phyloP scores from a whole-genome alignment of 2,888 invertebrate species.

The Hofmannophila pseudospretella region DNA sequence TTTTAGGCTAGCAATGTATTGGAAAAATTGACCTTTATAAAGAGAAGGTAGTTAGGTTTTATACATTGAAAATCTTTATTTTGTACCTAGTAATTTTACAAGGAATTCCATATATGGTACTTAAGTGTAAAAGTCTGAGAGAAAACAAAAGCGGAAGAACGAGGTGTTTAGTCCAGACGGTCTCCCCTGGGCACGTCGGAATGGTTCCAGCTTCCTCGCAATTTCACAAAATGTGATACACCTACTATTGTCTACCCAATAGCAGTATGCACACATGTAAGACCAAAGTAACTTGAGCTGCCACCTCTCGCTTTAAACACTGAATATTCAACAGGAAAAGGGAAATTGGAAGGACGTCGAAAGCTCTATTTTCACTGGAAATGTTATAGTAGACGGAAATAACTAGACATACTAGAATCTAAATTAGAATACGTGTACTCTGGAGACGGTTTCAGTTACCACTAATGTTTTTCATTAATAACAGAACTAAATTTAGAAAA shows the following conservation, averaged over 20 bases:
- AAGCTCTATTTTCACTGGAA: constrained; percentile 43
- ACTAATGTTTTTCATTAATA: constrained; percentile 37
- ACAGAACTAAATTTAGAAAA: constrained; percentile 21
- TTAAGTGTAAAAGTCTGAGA: too few relatives aligned
- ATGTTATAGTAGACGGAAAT: constrained; percentile 54
- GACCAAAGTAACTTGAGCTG: constrained; percentile 43
- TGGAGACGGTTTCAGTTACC: constrained; percentile 51
- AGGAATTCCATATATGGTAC: too few relatives aligned
- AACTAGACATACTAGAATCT: constrained; percentile 62
- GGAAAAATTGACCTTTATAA: too few relatives aligned
- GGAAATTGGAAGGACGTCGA: constrained; percentile 26
- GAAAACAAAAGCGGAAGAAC: constrained; percentile 43
- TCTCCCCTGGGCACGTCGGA: constrained; percentile 57
- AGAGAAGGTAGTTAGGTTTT: too few relatives aligned
- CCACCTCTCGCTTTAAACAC: constrained; percentile 21
- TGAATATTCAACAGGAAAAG: constrained; percentile 19
- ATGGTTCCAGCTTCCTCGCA: constrained; percentile 54
- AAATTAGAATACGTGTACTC: constrained; percentile 63
- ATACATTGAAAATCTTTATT: too few relatives aligned
- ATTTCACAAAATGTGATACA: constrained; percentile 65
- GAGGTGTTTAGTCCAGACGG: constrained; percentile 67
- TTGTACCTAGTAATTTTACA: too few relatives aligned
- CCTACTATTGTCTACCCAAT: constrained; percentile 43
- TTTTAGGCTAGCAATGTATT: too few relatives aligned
- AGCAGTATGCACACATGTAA: constrained; percentile 23